Evolutionary conservation across 2,797 vertebrate species (phyloP).

Genomic region (Gallinago stenura): DNA sequence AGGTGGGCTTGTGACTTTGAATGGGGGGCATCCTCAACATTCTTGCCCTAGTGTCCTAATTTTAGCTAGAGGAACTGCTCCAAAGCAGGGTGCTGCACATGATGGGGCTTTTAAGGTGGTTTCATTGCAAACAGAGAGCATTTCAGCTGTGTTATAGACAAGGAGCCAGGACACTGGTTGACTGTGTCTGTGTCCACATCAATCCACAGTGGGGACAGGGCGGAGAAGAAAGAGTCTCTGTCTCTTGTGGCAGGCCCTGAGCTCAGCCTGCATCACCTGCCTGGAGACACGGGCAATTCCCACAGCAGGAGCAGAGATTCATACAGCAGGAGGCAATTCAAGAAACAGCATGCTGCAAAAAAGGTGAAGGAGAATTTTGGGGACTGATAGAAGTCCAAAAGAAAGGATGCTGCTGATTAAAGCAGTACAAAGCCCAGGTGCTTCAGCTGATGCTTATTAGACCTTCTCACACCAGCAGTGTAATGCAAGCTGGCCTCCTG

Average conservation of each 20-base stretch:
- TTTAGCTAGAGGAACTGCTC: neutral
- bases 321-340: neutral
- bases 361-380: neutral
- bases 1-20: neutral
- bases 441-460: conserved; percentile 1
- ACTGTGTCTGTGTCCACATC: neutral
- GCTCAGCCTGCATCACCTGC: neutral
- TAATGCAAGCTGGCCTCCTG: neutral
- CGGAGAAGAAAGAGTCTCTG: neutral
- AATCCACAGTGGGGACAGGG: neutral
- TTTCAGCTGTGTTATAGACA: neutral
- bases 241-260: neutral
- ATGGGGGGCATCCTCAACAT: neutral
- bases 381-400: neutral
- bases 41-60: neutral
- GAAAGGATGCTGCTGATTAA: neutral
- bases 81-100: neutral
- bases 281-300: neutral
- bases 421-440: neutral
- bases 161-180: neutral
- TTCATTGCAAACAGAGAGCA: neutral
- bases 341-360: neutral
- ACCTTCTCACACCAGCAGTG: neutral
- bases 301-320: neutral
- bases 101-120: neutral